These are phyloP conservation scores for Drosophila punjabiensis DNA, from an alignment of 1,140 invertebrate species.

Conservation along the genomic window DNA sequence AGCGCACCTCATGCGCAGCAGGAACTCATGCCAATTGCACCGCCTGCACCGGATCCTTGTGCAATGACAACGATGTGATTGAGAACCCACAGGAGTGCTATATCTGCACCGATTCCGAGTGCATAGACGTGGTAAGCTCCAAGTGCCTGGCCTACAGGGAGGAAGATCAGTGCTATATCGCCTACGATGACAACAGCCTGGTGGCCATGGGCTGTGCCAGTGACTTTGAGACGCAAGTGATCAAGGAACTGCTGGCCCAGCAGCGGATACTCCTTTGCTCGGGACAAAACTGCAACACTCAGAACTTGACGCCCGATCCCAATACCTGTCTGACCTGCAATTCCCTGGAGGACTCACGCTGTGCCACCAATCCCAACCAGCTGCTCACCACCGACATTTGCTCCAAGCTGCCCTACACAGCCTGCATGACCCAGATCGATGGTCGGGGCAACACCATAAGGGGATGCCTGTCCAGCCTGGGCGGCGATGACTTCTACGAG, in stretches of 20 bases:
- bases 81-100: conserved; percentile 61
- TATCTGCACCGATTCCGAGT: conserved; percentile 38
- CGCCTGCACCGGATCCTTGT: conserved; percentile 51
- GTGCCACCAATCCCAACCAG: conserved; percentile 76
- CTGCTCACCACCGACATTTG: conserved; percentile 48
- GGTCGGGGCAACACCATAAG: conserved; percentile 53
- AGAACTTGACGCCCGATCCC: conserved; percentile 16
- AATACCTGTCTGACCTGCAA: conserved; percentile 64
- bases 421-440: conserved; percentile 68
- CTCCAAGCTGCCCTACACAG: conserved; percentile 61
- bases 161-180: conserved; percentile 68
- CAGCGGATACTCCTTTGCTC: conserved; percentile 60
- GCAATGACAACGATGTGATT: conserved; percentile 57
- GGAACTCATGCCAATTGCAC: conserved; percentile 56
- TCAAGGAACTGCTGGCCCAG: conserved; percentile 64
- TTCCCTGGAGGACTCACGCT: conserved; percentile 57
- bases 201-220: conserved; percentile 73
- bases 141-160: conserved; percentile 63
- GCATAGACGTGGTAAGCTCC: conserved; percentile 18
- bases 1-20: conserved; percentile 49
- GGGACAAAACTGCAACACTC: conserved; percentile 64
- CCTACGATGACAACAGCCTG: conserved; percentile 46
- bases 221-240: conserved; percentile 64
- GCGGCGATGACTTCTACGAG: conserved; percentile 47
- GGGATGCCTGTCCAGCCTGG: conserved; percentile 61